Percentiles rank a stretch among this genome's conserved stretches.
phyloP scores from a whole-genome alignment of 2,888 invertebrate species.

The Nudaria mundana region DNA sequence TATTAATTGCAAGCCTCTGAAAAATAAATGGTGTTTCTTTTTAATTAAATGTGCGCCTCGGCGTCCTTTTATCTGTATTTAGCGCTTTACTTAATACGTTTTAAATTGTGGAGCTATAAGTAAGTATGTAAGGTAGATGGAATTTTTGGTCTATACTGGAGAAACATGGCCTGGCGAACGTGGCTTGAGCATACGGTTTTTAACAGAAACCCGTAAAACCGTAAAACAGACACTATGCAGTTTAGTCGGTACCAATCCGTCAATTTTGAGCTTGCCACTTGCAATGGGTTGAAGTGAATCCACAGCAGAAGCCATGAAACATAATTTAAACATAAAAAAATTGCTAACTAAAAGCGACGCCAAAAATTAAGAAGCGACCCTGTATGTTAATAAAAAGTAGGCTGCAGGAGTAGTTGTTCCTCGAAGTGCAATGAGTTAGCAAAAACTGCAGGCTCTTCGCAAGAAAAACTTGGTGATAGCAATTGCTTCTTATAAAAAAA shows the following conservation, averaged over 20 bases:
- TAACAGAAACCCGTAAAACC: no score
- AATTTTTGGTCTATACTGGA: no score
- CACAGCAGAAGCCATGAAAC: no score
- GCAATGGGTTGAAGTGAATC: no score
- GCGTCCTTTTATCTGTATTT: conserved; percentile 11
- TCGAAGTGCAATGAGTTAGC: conserved; percentile 11
- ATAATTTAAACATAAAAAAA: no score
- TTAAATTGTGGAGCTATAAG: no score
- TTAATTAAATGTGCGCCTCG: conserved; percentile 29
- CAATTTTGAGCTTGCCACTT: no score
- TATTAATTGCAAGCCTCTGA: conserved; percentile 35
- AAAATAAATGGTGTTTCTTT: conserved; percentile 29
- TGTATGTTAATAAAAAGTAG: conserved; percentile 9
- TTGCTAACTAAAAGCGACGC: conserved; percentile 10
- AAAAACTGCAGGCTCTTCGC: conserved; percentile 5
- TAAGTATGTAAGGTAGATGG: no score
- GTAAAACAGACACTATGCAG: no score
- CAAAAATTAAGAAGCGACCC: conserved; percentile 13
- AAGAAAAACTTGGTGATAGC: conserved; percentile 12
- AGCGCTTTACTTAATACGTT: neutral
- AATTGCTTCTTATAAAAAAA: conserved; percentile 11
- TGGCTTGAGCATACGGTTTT: no score
- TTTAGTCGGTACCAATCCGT: no score
- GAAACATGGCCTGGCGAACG: no score
- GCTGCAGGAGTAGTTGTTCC: conserved; percentile 11